A percentile compares a stretch with the other conserved stretches of the same genome.
Evolutionary conservation across 2,797 vertebrate genomes (phyloP).

Genomic region (Poeciliopsis presidionis): DNA sequence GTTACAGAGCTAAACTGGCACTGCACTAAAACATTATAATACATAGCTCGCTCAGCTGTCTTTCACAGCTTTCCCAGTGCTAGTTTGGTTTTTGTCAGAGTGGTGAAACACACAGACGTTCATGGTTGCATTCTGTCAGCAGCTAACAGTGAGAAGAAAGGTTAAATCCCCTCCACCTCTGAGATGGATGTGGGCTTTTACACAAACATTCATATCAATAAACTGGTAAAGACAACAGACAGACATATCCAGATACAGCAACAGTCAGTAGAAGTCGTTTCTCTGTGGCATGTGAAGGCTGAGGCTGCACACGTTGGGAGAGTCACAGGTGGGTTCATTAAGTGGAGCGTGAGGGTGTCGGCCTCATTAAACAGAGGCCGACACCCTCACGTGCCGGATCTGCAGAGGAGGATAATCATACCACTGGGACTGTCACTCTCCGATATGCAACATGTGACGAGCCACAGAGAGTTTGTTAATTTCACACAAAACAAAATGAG

Average conservation of each 20-base stretch:
- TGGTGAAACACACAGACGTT: neutral
- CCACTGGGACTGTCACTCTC: slow-evolving; percentile 50
- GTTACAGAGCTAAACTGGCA: neutral
- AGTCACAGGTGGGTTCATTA: slow-evolving; percentile 75
- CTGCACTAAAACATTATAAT: neutral
- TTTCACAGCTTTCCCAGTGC: neutral
- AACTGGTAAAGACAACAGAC: neutral
- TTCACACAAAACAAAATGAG: neutral
- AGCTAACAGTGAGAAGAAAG: neutral
- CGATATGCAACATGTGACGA: slow-evolving; percentile 34
- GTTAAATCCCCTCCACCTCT: neutral
- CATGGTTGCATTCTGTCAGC: neutral
- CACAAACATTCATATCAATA: neutral
- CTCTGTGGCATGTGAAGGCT: slow-evolving; percentile 11
- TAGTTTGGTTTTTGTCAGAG: neutral
- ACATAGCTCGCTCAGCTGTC: neutral
- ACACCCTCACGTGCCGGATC: slow-evolving; percentile 23
- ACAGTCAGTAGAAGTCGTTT: slow-evolving; percentile 6
- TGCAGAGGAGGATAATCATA: slow-evolving; percentile 52
- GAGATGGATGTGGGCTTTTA: neutral
- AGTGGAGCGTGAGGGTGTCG: slow-evolving; percentile 58
- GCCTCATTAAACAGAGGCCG: slow-evolving; percentile 62
- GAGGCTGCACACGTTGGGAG: slow-evolving; percentile 28
- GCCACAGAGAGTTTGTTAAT: slow-evolving; percentile 7
- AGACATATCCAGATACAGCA: neutral